A percentile compares a stretch with the other conserved stretches of the same genome.
These are phyloP conservation scores for Avahi laniger DNA, from an alignment of 2,797 vertebrate species.

Conservation along the genomic window DNA sequence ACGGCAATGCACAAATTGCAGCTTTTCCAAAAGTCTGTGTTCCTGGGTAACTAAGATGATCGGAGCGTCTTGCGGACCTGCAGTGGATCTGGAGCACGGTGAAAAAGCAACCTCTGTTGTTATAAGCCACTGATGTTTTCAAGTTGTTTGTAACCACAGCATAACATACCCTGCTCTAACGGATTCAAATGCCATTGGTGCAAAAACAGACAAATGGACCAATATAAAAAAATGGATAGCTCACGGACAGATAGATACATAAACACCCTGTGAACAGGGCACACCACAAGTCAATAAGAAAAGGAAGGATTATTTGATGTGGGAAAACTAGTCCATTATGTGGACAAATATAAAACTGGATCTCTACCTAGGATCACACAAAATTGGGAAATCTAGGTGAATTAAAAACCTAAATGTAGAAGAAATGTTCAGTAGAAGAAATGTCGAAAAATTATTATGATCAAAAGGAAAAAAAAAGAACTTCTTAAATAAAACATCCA, in stretches of 20 bases:
- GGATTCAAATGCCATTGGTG: not conserved
- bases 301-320: not conserved
- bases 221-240: not conserved
- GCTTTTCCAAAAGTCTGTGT: not conserved
- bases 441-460: not conserved
- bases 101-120: not conserved
- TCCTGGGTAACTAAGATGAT: not conserved
- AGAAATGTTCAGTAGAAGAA: not conserved
- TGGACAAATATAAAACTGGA: not conserved
- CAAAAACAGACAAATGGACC: not conserved
- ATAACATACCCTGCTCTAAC: not conserved
- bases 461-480: not conserved
- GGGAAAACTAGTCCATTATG: not conserved
- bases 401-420: not conserved
- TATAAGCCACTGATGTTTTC: not conserved
- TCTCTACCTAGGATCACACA: not conserved
- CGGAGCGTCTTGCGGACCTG: not conserved
- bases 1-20: not conserved
- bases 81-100: no score
- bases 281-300: not conserved
- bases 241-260: not conserved
- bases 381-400: not conserved
- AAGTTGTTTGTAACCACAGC: not conserved
- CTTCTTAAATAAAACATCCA: not conserved
- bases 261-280: not conserved